These are phyloP conservation scores for Agriotes lineatus DNA, from an alignment of 2,888 invertebrate genomes.

Conservation along the genomic window DNA sequence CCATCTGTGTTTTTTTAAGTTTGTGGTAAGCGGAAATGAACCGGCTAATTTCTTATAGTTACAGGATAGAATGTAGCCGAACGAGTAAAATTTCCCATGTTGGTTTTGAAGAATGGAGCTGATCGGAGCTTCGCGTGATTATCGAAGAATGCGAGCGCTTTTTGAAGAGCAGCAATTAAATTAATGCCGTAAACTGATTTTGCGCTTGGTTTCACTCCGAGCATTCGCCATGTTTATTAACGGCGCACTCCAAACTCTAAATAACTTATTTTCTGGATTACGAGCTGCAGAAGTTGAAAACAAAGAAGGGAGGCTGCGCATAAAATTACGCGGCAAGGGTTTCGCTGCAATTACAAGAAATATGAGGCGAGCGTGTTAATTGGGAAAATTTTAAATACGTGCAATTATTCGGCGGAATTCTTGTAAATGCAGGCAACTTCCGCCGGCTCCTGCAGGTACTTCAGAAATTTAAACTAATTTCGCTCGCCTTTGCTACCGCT, in stretches of 20 bases:
- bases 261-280: slow-evolving; percentile 34
- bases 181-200: slow-evolving; percentile 31
- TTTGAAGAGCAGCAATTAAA: slow-evolving; percentile 26
- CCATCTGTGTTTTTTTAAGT: no score
- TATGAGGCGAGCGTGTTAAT: slow-evolving; percentile 25
- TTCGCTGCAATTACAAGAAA: slow-evolving; percentile 26
- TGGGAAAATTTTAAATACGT: slow-evolving; percentile 21
- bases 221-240: slow-evolving; percentile 32
- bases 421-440: background rate
- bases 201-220: slow-evolving; percentile 27
- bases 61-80: background rate
- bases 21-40: background rate
- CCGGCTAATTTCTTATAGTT: background rate
- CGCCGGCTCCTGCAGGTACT: background rate
- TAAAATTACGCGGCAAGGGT: slow-evolving; percentile 17
- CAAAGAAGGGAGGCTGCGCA: slow-evolving; percentile 27
- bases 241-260: slow-evolving; percentile 24
- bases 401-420: slow-evolving; percentile 5
- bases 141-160: background rate
- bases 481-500: no score
- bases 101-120: background rate
- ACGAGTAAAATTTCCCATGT: background rate
- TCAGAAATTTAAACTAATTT: background rate
- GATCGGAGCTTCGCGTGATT: background rate
- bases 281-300: slow-evolving; percentile 21